Conservation (phyloP, 1,140 invertebrate species). For the Papilio helenus region DNA sequence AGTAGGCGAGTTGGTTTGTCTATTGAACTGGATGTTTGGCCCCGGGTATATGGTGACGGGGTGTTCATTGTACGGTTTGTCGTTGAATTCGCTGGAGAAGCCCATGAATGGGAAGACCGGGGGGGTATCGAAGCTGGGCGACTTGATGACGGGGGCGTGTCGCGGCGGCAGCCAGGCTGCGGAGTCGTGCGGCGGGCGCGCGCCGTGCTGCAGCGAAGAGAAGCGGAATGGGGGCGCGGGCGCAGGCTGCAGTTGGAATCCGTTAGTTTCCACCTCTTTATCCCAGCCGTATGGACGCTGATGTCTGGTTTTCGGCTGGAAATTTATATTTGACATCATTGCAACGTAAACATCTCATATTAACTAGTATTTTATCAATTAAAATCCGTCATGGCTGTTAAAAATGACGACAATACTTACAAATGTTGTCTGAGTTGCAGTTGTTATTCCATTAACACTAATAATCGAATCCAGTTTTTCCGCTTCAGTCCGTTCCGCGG, state of each 20-base stretch:
- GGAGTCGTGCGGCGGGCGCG: constrained; percentile 71
- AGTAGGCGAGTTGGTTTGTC: constrained; percentile 77
- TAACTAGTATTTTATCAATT: constrained; percentile 15
- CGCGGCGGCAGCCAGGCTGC: constrained; percentile 78
- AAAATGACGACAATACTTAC: constrained; percentile 80
- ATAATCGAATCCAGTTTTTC: constrained; percentile 74
- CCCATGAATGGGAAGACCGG: constrained; percentile 78
- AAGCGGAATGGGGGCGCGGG: constrained; percentile 85
- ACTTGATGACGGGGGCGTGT: constrained; percentile 64
- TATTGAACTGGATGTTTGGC: constrained; percentile 75
- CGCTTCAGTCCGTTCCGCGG: constrained; percentile 68
- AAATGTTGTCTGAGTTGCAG: constrained; percentile 87
- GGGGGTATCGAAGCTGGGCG: constrained; percentile 76
- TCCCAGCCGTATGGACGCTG: constrained; percentile 89
- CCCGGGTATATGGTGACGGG: constrained; percentile 85
- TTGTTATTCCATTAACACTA: constrained; percentile 80
- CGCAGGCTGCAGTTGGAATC: constrained; percentile 82
- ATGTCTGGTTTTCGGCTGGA: constrained; percentile 89
- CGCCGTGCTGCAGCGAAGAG: constrained; percentile 86
- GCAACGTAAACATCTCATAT: not conserved
- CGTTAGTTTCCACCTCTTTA: constrained; percentile 80
- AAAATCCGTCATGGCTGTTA: not conserved
- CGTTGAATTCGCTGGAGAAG: constrained; percentile 79
- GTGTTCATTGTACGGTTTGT: constrained; percentile 85
- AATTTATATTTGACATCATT: constrained; percentile 44